Evolutionary conservation across 2,113 vertebrate species (phyloP).

Genomic region (Micronycteris hirsuta): DNA sequence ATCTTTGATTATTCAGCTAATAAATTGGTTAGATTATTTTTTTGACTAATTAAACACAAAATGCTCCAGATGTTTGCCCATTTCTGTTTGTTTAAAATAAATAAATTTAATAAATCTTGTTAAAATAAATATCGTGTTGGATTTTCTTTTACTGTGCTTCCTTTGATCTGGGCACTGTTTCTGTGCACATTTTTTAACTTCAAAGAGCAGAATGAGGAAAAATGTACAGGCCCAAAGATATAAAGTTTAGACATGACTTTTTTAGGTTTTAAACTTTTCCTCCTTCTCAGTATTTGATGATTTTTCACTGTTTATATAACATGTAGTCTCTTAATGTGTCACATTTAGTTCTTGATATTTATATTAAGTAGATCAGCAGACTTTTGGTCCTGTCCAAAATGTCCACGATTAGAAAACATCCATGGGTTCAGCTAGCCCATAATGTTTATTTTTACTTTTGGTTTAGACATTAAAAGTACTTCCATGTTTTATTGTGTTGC

Average conservation of each 20-base stretch:
- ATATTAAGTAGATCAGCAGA: not conserved
- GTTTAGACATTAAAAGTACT: not conserved
- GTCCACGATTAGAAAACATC: not conserved
- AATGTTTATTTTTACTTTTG: not conserved
- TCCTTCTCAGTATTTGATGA: not conserved
- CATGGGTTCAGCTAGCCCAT: not conserved
- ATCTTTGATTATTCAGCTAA: not conserved
- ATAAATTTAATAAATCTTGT: not conserved
- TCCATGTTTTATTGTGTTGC: not conserved
- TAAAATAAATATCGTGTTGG: not conserved
- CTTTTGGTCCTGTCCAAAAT: not conserved
- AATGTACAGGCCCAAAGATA: not conserved
- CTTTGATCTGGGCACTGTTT: not conserved
- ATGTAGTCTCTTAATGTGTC: not conserved
- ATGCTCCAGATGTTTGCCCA: not conserved
- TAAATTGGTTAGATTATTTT: not conserved
- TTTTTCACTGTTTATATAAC: not conserved
- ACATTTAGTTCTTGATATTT: constrained; percentile 4
- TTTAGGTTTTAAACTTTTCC: not conserved
- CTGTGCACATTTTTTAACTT: not conserved
- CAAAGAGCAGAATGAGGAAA: not conserved
- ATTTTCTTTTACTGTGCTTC: not conserved
- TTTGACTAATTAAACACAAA: not conserved
- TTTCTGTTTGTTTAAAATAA: constrained; percentile 25
- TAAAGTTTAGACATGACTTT: not conserved